Percentiles rank a stretch among this genome's conserved stretches.
Evolutionary conservation across 2,113 vertebrate species (phyloP).

Genomic region (Scophthalmus maximus): DNA sequence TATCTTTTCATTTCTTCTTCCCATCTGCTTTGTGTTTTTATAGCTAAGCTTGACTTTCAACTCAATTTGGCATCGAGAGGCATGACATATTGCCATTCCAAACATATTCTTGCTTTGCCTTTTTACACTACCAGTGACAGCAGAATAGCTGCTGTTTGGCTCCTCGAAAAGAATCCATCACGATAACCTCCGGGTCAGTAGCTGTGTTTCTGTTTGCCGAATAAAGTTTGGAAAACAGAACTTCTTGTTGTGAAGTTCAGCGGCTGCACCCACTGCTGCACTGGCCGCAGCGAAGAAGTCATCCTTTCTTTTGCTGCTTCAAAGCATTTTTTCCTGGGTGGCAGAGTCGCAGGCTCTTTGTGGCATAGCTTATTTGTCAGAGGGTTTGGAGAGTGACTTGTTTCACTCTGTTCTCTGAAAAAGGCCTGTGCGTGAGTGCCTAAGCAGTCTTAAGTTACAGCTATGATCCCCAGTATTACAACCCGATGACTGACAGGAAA

Average conservation of each 20-base stretch:
- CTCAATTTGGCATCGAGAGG: slow-evolving; percentile 56
- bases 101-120: slow-evolving; percentile 44
- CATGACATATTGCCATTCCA: slow-evolving; percentile 68
- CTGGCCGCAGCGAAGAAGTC: slow-evolving; percentile 54
- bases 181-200: slow-evolving; percentile 19
- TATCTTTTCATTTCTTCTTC: slow-evolving; percentile 74
- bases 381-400: slow-evolving; percentile 82
- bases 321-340: slow-evolving; percentile 77
- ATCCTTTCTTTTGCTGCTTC: slow-evolving; percentile 71
- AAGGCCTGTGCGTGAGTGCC: slow-evolving; percentile 67
- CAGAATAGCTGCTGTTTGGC: slow-evolving; percentile 30
- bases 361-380: slow-evolving; percentile 82
- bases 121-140: slow-evolving; percentile 40
- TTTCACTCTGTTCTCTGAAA: slow-evolving; percentile 74
- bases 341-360: slow-evolving; percentile 84
- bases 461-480: slow-evolving; percentile 81
- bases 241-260: slow-evolving; percentile 26
- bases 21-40: slow-evolving; percentile 64
- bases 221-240: slow-evolving; percentile 45
- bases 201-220: slow-evolving; percentile 16
- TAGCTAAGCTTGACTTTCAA: slow-evolving; percentile 66
- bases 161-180: slow-evolving; percentile 31
- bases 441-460: slow-evolving; percentile 83
- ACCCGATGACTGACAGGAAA: slow-evolving; percentile 84
- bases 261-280: slow-evolving; percentile 19